These are phyloP conservation scores for Drosophila putrida DNA, from an alignment of 2,888 invertebrate species.

Conservation along the genomic window DNA sequence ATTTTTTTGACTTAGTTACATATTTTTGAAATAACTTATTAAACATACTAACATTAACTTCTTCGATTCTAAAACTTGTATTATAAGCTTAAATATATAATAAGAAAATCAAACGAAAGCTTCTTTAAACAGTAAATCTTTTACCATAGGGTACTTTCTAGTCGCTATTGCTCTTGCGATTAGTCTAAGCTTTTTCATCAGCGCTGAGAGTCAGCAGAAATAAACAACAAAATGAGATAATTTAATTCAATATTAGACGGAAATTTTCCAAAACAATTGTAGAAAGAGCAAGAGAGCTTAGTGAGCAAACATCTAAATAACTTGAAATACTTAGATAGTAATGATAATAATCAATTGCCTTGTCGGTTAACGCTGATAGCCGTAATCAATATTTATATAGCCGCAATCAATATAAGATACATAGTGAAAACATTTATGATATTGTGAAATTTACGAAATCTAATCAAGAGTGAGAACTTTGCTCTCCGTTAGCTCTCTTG, in stretches of 20 bases:
- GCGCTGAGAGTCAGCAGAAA: background rate
- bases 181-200: background rate
- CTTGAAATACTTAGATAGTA: background rate
- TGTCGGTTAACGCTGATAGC: constrained; percentile 8
- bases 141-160: constrained; percentile 5
- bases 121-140: background rate
- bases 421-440: background rate
- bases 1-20: background rate
- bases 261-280: background rate
- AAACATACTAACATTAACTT: background rate
- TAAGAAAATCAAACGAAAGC: background rate
- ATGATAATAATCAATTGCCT: background rate
- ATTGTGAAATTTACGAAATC: constrained; percentile 11
- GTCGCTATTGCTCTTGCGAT: background rate
- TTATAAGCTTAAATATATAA: background rate
- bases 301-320: constrained; percentile 2
- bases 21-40: background rate
- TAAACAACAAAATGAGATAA: background rate
- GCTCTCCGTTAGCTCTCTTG: constrained; percentile 13
- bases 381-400: constrained; percentile 10
- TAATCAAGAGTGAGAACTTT: constrained; percentile 16
- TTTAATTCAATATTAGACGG: background rate
- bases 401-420: background rate
- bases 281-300: background rate
- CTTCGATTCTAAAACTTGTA: background rate